A percentile compares a stretch with the other conserved stretches of the same genome.
Evolutionary conservation across 2,113 vertebrate species (phyloP).

Genomic region (Planiliza haematocheilus): DNA sequence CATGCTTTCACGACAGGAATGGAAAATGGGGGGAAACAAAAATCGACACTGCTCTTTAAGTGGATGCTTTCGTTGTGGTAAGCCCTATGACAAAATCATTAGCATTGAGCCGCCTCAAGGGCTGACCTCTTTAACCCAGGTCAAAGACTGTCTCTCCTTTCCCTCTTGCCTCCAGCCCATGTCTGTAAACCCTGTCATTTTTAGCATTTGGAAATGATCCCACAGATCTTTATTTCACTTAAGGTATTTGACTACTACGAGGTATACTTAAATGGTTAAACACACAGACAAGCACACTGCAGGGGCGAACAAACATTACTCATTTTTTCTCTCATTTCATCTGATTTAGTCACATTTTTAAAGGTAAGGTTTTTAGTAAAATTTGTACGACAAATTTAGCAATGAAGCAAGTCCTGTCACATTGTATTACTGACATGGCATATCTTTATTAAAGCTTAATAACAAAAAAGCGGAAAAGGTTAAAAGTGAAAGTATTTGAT

Average conservation of each 20-base stretch:
- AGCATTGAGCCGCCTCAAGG: not conserved
- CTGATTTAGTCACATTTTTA: no score
- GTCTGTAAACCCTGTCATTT: slow-evolving; percentile 21
- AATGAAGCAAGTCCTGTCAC: no score
- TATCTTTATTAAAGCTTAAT: no score
- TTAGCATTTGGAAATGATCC: slow-evolving; percentile 8
- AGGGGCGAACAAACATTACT: no score
- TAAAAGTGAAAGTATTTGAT: no score
- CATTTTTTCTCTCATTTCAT: no score
- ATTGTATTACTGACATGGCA: no score
- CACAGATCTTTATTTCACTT: slow-evolving; percentile 14
- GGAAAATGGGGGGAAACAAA: not conserved
- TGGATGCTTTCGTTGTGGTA: not conserved
- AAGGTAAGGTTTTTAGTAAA: no score
- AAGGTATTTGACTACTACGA: not conserved
- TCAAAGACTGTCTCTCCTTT: not conserved
- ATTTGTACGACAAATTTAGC: no score
- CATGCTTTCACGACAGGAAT: not conserved
- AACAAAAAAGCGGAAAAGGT: no score
- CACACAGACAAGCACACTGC: no score
- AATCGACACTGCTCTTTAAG: not conserved
- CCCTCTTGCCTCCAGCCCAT: slow-evolving; percentile 6
- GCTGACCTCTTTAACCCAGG: slow-evolving; percentile 5
- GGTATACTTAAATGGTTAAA: no score
- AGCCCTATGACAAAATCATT: not conserved